Base-by-base conservation (phyloP, 2,113 vertebrate genomes). In the Stegastes partitus region DNA sequence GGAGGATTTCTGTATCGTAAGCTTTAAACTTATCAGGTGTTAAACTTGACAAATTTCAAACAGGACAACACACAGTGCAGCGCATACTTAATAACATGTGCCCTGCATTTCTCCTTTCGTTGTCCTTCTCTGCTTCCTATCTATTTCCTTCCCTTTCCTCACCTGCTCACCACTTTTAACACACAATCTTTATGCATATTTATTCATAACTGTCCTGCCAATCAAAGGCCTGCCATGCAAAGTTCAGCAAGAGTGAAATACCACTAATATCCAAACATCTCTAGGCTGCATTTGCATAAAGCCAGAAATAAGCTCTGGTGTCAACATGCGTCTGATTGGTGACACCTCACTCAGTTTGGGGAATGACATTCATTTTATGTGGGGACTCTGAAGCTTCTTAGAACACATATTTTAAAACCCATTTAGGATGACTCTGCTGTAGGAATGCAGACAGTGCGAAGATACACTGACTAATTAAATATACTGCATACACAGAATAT, bases 171-270 rank as follows among this genome's bases (percentile, higher is more conserved):
- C 45, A 69, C 26, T 79, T 28, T 66, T 37, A 81, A 82, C 37
- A 71, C 39, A 80, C 28, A 54, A 47, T 81, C 76, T 77, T 56
- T 77, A 91, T 89, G 88, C 77, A 91, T 86, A 91, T 89, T 87
- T 88, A 90, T 93, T 90, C 89, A 91, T 90, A 78, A 85, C 79
- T 79, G 37, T 39, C 28, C 82, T 92, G 89, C 75, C 88, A 88
- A 88, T 91, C 84, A 88, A 84, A 82, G 19, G 54, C 53, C 74
- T 68, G 75, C 73, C 76, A 79, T 83, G 70, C 71, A 89, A 87
- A 84, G 89, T 88, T 88, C 78, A 91, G 68, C 22, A 67, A 28
- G 57, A 81, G 68, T 84, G 77, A 88, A 90, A 91, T 79, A 83
- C 78, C 44, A 49, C 66, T 86, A 78, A 87, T 87, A 86, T 80